These are phyloP conservation scores for Melanotaenia nigrans DNA, from an alignment of 2,797 vertebrate species.

Conservation along the genomic window DNA sequence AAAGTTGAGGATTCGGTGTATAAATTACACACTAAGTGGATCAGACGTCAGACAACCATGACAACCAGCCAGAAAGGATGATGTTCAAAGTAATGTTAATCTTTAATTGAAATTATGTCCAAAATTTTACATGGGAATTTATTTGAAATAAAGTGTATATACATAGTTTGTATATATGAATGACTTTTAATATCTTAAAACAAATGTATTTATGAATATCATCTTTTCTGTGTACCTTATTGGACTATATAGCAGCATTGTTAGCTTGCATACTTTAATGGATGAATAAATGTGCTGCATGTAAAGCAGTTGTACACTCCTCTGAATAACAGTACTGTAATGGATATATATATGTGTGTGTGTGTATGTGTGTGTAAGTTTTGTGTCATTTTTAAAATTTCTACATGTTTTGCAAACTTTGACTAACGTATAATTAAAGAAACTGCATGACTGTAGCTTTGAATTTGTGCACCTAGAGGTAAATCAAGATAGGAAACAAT, in stretches of 20 bases:
- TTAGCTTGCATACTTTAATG: background rate
- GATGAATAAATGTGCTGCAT: background rate
- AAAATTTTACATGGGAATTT: background rate
- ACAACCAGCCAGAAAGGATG: background rate
- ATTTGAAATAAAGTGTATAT: too few species aligned
- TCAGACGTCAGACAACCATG: background rate
- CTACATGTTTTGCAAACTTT: background rate
- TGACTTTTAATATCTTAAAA: background rate
- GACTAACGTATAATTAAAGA: background rate
- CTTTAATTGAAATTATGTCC: background rate
- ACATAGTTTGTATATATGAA: background rate
- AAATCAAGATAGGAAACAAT: slow-evolving; percentile 17
- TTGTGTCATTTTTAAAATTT: background rate
- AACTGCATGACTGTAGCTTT: background rate
- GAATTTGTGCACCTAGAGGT: background rate
- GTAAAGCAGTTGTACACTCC: background rate
- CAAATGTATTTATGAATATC: background rate
- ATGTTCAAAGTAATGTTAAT: background rate
- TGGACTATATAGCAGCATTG: background rate
- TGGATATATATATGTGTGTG: too few species aligned
- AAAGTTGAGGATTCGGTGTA: too few species aligned
- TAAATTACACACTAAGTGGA: background rate
- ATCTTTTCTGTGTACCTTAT: background rate
- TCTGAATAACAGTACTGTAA: too few species aligned
- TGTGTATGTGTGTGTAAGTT: too few species aligned